phyloP scores from a whole-genome alignment of 1,140 invertebrate genomes.

The Aphelinus atriplicis region DNA sequence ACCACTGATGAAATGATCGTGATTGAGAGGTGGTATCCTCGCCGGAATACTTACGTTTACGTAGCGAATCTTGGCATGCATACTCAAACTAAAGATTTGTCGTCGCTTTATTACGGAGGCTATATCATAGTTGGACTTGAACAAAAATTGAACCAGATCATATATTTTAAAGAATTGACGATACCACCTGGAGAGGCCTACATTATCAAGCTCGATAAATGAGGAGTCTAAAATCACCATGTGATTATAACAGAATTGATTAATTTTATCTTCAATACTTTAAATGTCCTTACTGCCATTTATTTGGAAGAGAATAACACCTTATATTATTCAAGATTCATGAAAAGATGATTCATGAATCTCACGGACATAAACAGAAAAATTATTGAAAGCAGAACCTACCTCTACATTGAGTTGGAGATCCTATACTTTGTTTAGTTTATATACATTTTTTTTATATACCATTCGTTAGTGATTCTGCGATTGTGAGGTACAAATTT shows the following conservation, averaged over 20 bases:
- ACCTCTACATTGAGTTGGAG: no score
- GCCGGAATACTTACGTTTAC: conserved; percentile 78
- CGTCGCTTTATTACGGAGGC: conserved; percentile 79
- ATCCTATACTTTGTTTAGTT: neutral
- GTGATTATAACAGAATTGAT: neutral
- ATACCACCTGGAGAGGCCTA: conserved; percentile 72
- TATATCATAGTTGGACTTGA: conserved; percentile 73
- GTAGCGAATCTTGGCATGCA: conserved; percentile 74
- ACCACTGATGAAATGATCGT: conserved; percentile 73
- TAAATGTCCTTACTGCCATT: neutral
- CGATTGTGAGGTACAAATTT: conserved; percentile 7
- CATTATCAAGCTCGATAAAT: conserved; percentile 77
- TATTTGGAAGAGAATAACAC: neutral
- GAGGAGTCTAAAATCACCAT: conserved; percentile 42
- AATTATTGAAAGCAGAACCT: no score
- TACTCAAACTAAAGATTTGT: conserved; percentile 74
- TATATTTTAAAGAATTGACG: conserved; percentile 75
- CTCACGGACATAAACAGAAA: no score
- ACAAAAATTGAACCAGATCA: conserved; percentile 68
- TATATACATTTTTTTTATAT: neutral
- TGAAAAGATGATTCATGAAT: no score
- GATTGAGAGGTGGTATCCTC: conserved; percentile 79
- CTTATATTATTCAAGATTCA: no score
- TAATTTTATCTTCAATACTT: neutral
- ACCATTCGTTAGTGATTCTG: neutral